Evolutionary conservation across 2,797 vertebrate species (phyloP).

Genomic region (Cuniculus paca): DNA sequence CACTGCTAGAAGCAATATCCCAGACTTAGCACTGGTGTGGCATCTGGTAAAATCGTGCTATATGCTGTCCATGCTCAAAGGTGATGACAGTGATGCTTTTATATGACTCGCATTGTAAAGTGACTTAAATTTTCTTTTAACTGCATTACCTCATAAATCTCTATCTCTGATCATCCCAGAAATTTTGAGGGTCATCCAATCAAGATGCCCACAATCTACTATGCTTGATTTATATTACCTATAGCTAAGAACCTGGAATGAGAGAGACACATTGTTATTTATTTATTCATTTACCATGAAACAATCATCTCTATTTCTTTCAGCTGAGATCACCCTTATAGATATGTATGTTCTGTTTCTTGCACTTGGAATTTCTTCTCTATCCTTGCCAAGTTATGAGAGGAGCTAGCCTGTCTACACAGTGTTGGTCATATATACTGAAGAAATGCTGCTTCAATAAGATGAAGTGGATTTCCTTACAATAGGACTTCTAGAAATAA

Average conservation of each 20-base stretch:
- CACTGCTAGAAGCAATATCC: background rate
- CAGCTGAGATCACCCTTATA: background rate
- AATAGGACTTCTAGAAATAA: background rate
- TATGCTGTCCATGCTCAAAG: fast-evolving
- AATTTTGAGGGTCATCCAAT: background rate
- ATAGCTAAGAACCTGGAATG: background rate
- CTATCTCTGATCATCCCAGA: background rate
- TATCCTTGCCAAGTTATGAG: background rate
- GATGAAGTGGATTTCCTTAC: background rate
- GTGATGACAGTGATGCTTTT: background rate
- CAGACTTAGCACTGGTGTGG: background rate
- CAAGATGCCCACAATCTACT: background rate
- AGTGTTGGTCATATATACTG: background rate
- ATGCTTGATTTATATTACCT: background rate
- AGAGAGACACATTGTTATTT: background rate
- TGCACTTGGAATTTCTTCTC: background rate
- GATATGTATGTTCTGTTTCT: background rate
- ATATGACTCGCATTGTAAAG: background rate
- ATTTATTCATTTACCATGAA: constrained; percentile 27
- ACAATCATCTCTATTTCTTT: background rate
- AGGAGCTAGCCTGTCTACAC: background rate
- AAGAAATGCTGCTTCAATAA: background rate
- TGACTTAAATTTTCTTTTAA: constrained; percentile 8
- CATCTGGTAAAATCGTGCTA: background rate
- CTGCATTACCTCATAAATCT: background rate